Conservation (phyloP, 2,797 vertebrate genomes). For the Cygnus olor region DNA sequence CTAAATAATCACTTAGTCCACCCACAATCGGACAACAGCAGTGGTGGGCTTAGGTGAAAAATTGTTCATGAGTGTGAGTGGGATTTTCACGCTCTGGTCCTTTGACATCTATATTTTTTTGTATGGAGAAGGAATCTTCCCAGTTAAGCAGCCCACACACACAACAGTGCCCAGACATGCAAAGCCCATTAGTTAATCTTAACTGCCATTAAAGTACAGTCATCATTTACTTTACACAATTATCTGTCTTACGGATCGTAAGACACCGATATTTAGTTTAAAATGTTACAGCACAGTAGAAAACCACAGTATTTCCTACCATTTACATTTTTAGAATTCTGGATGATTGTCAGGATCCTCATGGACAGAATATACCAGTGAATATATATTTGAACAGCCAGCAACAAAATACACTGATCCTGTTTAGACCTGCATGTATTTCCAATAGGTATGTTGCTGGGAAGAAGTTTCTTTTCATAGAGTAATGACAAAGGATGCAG, state of each 20-base stretch:
- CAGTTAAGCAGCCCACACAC: background rate
- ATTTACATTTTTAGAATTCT: slow-evolving; percentile 10
- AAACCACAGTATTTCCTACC: background rate
- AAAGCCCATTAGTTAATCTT: background rate
- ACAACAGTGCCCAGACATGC: background rate
- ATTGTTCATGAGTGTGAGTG: background rate
- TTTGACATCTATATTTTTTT: slow-evolving; percentile 36
- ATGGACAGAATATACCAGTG: background rate
- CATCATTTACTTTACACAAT: background rate
- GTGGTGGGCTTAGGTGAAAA: background rate
- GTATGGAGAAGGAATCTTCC: background rate
- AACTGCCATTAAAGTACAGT: background rate
- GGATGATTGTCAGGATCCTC: background rate
- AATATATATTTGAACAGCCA: background rate
- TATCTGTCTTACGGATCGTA: background rate
- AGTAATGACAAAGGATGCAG: background rate
- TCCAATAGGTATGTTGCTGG: background rate
- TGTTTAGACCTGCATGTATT: background rate
- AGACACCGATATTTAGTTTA: background rate
- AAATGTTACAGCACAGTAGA: background rate
- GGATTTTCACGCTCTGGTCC: background rate
- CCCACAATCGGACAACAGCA: background rate
- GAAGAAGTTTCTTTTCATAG: background rate
- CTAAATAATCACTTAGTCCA: background rate
- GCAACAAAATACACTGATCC: background rate